Percentiles rank a stretch among this genome's conserved stretches.
Conservation (phyloP, 1,140 invertebrate genomes). For the Centruroides vittatus region DNA sequence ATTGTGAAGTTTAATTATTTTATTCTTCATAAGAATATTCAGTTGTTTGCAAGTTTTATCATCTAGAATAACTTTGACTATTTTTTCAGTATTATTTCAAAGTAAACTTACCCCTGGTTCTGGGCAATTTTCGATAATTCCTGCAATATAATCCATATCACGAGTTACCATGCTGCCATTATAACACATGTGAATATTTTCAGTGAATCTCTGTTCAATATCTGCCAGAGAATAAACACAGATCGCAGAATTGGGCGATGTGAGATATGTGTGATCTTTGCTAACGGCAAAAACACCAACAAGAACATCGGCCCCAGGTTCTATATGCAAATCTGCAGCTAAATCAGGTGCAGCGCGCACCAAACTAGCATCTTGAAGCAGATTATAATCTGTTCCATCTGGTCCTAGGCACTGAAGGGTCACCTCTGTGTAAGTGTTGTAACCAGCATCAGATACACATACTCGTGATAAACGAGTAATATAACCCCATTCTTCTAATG, state of each 20-base stretch:
- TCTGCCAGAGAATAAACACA: slow-evolving; percentile 49
- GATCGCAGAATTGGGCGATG: slow-evolving; percentile 53
- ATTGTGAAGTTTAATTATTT: no score
- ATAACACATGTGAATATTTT: slow-evolving; percentile 95
- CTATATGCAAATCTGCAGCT: slow-evolving; percentile 59
- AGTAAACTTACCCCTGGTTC: slow-evolving; percentile 47
- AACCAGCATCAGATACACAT: slow-evolving; percentile 86
- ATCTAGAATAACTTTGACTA: no score
- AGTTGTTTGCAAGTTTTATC: no score
- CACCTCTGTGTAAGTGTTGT: slow-evolving; percentile 75
- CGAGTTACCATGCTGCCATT: slow-evolving; percentile 79
- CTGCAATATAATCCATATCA: slow-evolving; percentile 86
- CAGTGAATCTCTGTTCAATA: slow-evolving; percentile 81
- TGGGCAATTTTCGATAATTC: slow-evolving; percentile 70
- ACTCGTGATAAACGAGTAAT: slow-evolving; percentile 74
- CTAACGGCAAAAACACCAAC: slow-evolving; percentile 72
- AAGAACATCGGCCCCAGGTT: slow-evolving; percentile 41
- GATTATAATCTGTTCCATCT: slow-evolving; percentile 53
- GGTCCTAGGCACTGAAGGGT: slow-evolving; percentile 55
- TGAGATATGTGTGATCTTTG: slow-evolving; percentile 60
- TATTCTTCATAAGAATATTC: no score
- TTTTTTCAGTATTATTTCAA: not conserved
- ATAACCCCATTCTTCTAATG: slow-evolving; percentile 72
- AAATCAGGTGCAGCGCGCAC: slow-evolving; percentile 50
- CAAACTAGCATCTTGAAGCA: slow-evolving; percentile 80